Evolutionary conservation across 1,140 invertebrate species (phyloP), one percentile per base, ranked within the genome.

Genomic region (Pachypeltis micranthus): DNA sequence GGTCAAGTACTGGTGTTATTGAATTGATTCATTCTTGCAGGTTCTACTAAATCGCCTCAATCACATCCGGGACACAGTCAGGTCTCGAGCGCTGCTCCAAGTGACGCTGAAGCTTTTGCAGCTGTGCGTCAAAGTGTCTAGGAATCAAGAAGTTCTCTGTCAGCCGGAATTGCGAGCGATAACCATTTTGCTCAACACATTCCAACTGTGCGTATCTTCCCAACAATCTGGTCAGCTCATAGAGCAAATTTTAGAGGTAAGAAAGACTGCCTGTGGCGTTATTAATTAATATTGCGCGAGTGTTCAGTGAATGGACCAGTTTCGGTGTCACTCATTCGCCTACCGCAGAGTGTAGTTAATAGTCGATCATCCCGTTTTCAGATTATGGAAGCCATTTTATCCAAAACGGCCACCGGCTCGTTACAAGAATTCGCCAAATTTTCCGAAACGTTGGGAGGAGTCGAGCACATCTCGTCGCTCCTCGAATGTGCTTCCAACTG

Each of bases 311-410:
- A n/a, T n/a, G n/a, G n/a, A n/a, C n/a, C n/a, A 44, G n/a, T 39
- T 47, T 61, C 7, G 24, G 16, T 21, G 39, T n/a, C n/a, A n/a
- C n/a, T n/a, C n/a, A n/a, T n/a, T n/a, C n/a, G n/a, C n/a, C n/a
- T n/a, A n/a, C n/a, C n/a, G n/a, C n/a, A n/a, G n/a, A n/a, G n/a
- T n/a, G n/a, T n/a, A n/a, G n/a, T n/a, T n/a, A n/a, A n/a, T n/a
- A n/a, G n/a, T n/a, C n/a, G n/a, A n/a, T n/a, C n/a, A n/a, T n/a
- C n/a, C n/a, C n/a, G n/a, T n/a, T 70, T 75, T 3, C 62, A 88
- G 80, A 91, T 94, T 34, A 93, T 97, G 87, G 93, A 98, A 76
- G 89, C 86, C 0, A 88, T 97, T 64, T 75, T 98, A 4, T 83
- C 88, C 1, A 90, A 93, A 69, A 93, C 93, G 0, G 86, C 89